Percentiles rank a stretch among this genome's conserved stretches.
Conservation (phyloP, 2,888 invertebrate species). For the Parasteatoda lunata region DNA sequence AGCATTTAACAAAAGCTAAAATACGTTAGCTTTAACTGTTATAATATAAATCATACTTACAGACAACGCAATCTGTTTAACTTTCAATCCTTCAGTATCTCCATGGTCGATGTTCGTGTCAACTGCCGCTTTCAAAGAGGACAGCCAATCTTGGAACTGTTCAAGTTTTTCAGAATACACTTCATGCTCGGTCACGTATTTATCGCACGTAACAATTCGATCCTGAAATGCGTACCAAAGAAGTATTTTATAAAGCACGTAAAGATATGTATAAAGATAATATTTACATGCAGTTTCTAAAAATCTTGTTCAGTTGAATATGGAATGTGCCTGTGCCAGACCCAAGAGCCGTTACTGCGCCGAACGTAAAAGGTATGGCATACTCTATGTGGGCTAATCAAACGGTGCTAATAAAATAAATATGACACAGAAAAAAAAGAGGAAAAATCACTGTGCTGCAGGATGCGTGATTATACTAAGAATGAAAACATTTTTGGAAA, state of each 20-base stretch:
- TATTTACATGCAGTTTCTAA: too few relatives aligned
- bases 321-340: too few relatives aligned
- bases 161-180: slow-evolving; percentile 87
- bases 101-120: slow-evolving; percentile 83
- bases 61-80: slow-evolving; percentile 81
- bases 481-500: too few relatives aligned
- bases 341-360: too few relatives aligned
- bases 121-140: slow-evolving; percentile 84
- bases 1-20: neutral
- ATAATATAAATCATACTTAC: slow-evolving; percentile 31
- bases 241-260: slow-evolving; percentile 5
- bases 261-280: neutral
- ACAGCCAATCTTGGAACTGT: slow-evolving; percentile 87
- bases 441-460: too few relatives aligned
- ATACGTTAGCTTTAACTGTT: too few relatives aligned
- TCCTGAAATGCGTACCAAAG: slow-evolving; percentile 77
- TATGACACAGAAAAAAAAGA: too few relatives aligned
- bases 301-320: too few relatives aligned
- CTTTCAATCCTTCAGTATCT: slow-evolving; percentile 81
- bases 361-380: too few relatives aligned
- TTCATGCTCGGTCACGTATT: slow-evolving; percentile 87
- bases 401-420: too few relatives aligned
- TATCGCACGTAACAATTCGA: slow-evolving; percentile 81
- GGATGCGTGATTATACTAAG: too few relatives aligned
- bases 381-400: too few relatives aligned